Evolutionary conservation across 2,797 vertebrate species (phyloP).

Genomic region (Eupleurogrammus muticus): DNA sequence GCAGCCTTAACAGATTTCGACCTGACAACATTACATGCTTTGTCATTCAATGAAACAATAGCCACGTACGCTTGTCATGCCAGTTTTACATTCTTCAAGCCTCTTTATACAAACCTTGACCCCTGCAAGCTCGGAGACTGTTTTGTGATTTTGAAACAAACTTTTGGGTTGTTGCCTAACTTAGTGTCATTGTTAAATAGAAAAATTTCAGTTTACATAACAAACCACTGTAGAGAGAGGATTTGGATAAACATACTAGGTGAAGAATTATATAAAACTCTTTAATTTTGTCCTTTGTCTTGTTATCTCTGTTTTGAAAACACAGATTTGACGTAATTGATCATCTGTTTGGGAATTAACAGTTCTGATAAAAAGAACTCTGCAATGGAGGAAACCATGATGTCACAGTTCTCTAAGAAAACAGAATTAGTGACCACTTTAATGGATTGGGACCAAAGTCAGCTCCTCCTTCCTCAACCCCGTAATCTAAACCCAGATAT

Average conservation of each 20-base stretch:
- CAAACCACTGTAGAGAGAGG: not conserved
- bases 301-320: slow-evolving; percentile 32
- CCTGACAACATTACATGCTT: slow-evolving; percentile 84
- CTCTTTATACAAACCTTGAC: slow-evolving; percentile 56
- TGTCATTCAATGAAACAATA: slow-evolving; percentile 84
- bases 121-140: slow-evolving; percentile 7
- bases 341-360: slow-evolving; percentile 34
- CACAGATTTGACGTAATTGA: slow-evolving; percentile 17
- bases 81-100: slow-evolving; percentile 65
- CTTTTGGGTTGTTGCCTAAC: not conserved
- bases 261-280: slow-evolving; percentile 17
- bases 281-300: not conserved
- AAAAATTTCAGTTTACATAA: slow-evolving; percentile 35
- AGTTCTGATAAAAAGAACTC: slow-evolving; percentile 26
- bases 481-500: slow-evolving; percentile 80
- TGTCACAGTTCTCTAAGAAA: slow-evolving; percentile 63
- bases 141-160: slow-evolving; percentile 9
- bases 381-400: slow-evolving; percentile 46
- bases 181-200: slow-evolving; percentile 8
- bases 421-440: slow-evolving; percentile 76
- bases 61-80: slow-evolving; percentile 67
- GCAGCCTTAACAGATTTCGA: slow-evolving; percentile 71
- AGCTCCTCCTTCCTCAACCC: slow-evolving; percentile 65
- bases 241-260: slow-evolving; percentile 10
- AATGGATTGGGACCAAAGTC: slow-evolving; percentile 71